Evolutionary conservation across 2,888 invertebrate genomes (phyloP).

Genomic region (Leptinotarsa peninsularis): DNA sequence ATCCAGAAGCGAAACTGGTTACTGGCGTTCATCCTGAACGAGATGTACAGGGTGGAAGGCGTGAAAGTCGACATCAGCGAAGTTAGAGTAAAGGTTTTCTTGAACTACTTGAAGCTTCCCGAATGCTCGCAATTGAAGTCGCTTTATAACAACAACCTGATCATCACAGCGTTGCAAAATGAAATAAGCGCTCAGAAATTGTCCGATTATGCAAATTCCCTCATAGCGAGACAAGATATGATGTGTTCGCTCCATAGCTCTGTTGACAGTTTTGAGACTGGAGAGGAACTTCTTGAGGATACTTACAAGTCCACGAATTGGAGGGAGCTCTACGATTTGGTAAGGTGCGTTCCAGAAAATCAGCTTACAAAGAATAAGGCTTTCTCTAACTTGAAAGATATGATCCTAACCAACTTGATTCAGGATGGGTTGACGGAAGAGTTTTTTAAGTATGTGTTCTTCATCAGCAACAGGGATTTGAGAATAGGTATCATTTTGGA

Average conservation of each 20-base stretch:
- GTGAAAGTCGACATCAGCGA: conserved; percentile 67
- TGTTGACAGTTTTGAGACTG: conserved; percentile 55
- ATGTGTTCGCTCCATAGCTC: conserved; percentile 44
- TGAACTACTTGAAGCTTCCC: conserved; percentile 71
- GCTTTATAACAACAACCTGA: conserved; percentile 71
- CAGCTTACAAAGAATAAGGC: conserved; percentile 69
- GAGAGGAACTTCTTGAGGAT: conserved; percentile 59
- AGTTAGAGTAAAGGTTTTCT: conserved; percentile 70
- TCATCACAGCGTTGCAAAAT: conserved; percentile 72
- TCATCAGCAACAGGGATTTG: conserved; percentile 68
- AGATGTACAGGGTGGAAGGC: conserved; percentile 71
- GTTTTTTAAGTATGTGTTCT: conserved; percentile 69
- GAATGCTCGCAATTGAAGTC: conserved; percentile 70
- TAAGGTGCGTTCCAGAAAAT: conserved; percentile 72
- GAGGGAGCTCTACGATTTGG: conserved; percentile 64
- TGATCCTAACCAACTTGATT: conserved; percentile 72
- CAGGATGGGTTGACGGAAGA: conserved; percentile 67
- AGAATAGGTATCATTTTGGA: conserved; percentile 69
- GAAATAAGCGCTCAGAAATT: conserved; percentile 69
- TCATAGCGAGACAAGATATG: conserved; percentile 51
- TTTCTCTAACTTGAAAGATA: conserved; percentile 71
- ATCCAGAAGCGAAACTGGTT: conserved; percentile 77
- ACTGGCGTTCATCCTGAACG: conserved; percentile 75
- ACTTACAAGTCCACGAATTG: conserved; percentile 60
- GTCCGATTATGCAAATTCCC: conserved; percentile 66